Evolutionary conservation across 2,797 vertebrate species (phyloP).

Genomic region (Xiphophorus birchmanni): DNA sequence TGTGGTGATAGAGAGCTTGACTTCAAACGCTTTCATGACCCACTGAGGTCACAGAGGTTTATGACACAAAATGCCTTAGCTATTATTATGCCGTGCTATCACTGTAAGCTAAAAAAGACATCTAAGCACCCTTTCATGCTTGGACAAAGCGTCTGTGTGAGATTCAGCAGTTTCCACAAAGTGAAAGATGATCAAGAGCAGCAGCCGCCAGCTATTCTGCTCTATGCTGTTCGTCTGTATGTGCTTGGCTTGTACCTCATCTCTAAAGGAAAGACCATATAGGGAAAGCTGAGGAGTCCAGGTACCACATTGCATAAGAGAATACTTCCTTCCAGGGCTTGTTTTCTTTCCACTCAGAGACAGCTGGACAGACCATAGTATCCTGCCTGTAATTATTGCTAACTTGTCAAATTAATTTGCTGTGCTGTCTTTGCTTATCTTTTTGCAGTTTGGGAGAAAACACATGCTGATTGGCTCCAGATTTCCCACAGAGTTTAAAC

Average conservation of each 20-base stretch:
- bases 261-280: slow-evolving; percentile 39
- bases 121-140: slow-evolving; percentile 41
- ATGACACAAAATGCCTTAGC: slow-evolving; percentile 57
- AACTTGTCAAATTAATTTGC: slow-evolving; percentile 47
- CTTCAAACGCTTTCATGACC: slow-evolving; percentile 35
- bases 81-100: slow-evolving; percentile 64
- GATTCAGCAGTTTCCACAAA: slow-evolving; percentile 50
- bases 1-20: slow-evolving; percentile 52
- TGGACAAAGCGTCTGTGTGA: slow-evolving; percentile 11
- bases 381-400: slow-evolving; percentile 28
- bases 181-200: slow-evolving; percentile 39
- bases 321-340: slow-evolving; percentile 35
- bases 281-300: slow-evolving; percentile 46
- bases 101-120: slow-evolving; percentile 44
- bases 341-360: slow-evolving; percentile 42
- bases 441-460: slow-evolving; percentile 31
- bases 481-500: slow-evolving; percentile 33
- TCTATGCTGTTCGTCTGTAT: slow-evolving; percentile 23
- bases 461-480: slow-evolving; percentile 21
- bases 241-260: slow-evolving; percentile 31
- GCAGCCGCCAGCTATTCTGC: slow-evolving; percentile 34
- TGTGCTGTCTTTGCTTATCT: slow-evolving; percentile 36
- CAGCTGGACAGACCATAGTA: slow-evolving; percentile 20
- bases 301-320: slow-evolving; percentile 59
- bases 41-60: slow-evolving; percentile 41